Evolutionary conservation across 2,797 vertebrate species (phyloP), one percentile per base, ranked within the genome.

Genomic region (Crocodylus rhombifer): DNA sequence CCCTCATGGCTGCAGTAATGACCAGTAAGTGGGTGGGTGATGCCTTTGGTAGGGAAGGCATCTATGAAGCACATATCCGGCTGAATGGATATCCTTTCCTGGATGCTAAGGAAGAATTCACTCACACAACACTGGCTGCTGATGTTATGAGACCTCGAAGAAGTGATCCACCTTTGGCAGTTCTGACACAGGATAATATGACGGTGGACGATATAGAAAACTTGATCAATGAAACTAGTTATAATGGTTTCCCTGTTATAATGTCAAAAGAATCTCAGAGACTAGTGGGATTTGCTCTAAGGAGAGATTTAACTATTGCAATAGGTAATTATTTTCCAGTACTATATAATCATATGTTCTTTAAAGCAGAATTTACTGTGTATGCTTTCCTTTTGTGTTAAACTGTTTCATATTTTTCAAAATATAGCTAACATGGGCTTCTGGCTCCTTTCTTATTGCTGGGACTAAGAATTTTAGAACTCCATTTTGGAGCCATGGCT

Each of bases 21-120:
- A 99, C 99, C 97, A 99, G 99, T 98, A 99, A 99, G 95, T 99
- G 99, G 99, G 99, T 99, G 95, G 99, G 99, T 33, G 99, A 99
- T 63, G 99, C 99, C 17, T 99, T 99, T 65, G 99, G 99, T 33
- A 98, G 99, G 20, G 99, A 99, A 98, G 99, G 99, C 71, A 99
- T 99, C 97, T 99, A 99, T 69, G 99, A 99, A 97, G 98, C 99
- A 0, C 99, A 99, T 97, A 99, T 99, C 96, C 99, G 99, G 25
- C 98, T 99, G 95, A 99, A 99, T 28, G 99, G 99, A 17, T 99
- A 99, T 97, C 99, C 99, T 86, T 99, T 99, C 98, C 97, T 99
- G 97, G 99, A 99, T 77, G 99, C 99, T 71, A 99, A 99, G 96
- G 99, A 99, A 97, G 99, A 99, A 71, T 99, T 99, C 95, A 99